These are phyloP conservation scores for Lepidocyrtinus sp. DNA, from an alignment of 2,888 invertebrate species.

Conservation along the genomic window DNA sequence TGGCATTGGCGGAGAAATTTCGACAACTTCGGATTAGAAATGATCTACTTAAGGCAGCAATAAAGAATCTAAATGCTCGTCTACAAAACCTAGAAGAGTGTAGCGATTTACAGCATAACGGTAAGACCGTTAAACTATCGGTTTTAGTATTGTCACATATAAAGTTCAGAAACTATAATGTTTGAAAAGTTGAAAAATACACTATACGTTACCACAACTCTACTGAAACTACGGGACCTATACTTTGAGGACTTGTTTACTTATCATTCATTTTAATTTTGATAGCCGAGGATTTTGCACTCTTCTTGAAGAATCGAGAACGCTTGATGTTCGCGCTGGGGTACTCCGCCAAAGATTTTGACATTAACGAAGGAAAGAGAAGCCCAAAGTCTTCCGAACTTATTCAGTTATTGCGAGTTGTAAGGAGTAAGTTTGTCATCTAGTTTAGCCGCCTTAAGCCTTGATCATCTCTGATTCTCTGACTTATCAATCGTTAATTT, in stretches of 20 bases:
- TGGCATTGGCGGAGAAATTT: background rate
- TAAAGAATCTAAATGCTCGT: conserved; percentile 12
- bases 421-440: conserved; percentile 30
- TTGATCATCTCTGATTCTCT: no score
- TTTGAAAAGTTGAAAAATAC: no score
- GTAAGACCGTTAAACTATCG: background rate
- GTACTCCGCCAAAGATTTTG: background rate
- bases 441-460: no score
- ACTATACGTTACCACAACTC: no score
- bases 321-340: conserved; percentile 37
- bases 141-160: background rate
- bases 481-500: no score
- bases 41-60: conserved; percentile 1
- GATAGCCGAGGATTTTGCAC: conserved; percentile 28
- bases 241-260: no score
- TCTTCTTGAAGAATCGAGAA: conserved; percentile 39
- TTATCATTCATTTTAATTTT: conserved; percentile 1
- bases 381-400: conserved; percentile 42
- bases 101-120: conserved; percentile 13
- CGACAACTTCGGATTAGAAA: background rate
- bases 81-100: conserved; percentile 26
- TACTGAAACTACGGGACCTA: no score
- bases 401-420: conserved; percentile 40
- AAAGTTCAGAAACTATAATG: background rate
- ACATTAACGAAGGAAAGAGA: conserved; percentile 36